Percentiles rank a stretch among this genome's conserved stretches.
Evolutionary conservation across 2,113 vertebrate genomes (phyloP).

Genomic region (Charadrius vociferus): DNA sequence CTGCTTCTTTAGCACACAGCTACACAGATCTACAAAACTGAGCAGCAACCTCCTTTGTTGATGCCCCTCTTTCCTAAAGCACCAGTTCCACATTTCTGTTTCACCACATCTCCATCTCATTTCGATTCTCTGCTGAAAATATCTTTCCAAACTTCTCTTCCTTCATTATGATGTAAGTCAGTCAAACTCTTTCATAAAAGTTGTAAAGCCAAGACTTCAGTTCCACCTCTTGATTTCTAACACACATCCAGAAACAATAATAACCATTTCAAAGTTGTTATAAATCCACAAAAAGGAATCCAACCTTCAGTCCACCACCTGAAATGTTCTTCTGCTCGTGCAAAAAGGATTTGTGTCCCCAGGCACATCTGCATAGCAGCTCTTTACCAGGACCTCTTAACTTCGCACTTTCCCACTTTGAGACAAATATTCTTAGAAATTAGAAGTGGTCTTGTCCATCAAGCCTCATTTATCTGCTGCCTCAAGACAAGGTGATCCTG

Average conservation of each 20-base stretch:
- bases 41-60: neutral
- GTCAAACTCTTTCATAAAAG: neutral
- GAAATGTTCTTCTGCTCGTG: neutral
- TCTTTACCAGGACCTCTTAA: neutral
- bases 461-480: neutral
- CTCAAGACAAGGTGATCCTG: neutral
- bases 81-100: neutral
- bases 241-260: neutral
- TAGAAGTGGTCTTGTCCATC: neutral
- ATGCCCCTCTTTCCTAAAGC: neutral
- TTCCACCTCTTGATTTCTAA: neutral
- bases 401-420: neutral
- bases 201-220: neutral
- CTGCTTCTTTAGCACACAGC: neutral
- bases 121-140: neutral
- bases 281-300: neutral
- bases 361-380: neutral
- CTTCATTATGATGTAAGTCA: neutral
- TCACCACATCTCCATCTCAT: neutral
- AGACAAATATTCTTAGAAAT: neutral
- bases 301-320: neutral
- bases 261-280: neutral
- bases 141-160: neutral
- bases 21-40: neutral
- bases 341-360: neutral